Conservation (phyloP, 1,140 invertebrate genomes). For the Bombus waltoni region DNA sequence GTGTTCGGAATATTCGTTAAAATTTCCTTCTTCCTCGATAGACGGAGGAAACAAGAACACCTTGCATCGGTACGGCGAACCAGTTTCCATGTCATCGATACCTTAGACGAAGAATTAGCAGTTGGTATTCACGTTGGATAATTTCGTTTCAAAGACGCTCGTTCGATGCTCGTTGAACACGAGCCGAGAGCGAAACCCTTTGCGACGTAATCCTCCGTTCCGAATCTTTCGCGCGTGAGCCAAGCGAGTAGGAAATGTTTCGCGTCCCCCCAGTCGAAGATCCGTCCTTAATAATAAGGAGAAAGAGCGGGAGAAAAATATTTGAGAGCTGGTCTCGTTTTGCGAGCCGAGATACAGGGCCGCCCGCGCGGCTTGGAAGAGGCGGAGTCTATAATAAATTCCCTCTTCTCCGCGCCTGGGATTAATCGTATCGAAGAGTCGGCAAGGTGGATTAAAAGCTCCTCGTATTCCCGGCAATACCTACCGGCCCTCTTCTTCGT, state of each 20-base stretch:
- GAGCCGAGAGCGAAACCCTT: background rate
- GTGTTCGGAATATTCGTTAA: background rate
- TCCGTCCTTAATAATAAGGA: constrained; percentile 22
- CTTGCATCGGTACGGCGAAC: background rate
- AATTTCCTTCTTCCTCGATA: background rate
- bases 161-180: background rate
- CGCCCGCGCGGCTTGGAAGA: background rate
- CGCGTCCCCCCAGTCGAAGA: background rate
- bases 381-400: constrained; percentile 53
- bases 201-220: too few relatives aligned
- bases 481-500: constrained; percentile 11
- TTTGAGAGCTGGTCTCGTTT: constrained; percentile 6
- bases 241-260: background rate
- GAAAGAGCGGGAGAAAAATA: constrained; percentile 4
- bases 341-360: background rate
- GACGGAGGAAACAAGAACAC: background rate
- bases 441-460: constrained; percentile 59
- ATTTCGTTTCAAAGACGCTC: background rate
- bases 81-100: too few relatives aligned
- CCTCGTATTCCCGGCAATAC: constrained; percentile 51
- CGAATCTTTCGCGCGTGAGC: too few relatives aligned
- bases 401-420: constrained; percentile 19
- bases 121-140: background rate
- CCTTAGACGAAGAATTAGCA: background rate
- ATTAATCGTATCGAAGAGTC: constrained; percentile 60